Percentiles rank a stretch among this genome's conserved stretches.
Evolutionary conservation across 1,140 invertebrate genomes (phyloP).

Genomic region (Gryllus bimaculatus): DNA sequence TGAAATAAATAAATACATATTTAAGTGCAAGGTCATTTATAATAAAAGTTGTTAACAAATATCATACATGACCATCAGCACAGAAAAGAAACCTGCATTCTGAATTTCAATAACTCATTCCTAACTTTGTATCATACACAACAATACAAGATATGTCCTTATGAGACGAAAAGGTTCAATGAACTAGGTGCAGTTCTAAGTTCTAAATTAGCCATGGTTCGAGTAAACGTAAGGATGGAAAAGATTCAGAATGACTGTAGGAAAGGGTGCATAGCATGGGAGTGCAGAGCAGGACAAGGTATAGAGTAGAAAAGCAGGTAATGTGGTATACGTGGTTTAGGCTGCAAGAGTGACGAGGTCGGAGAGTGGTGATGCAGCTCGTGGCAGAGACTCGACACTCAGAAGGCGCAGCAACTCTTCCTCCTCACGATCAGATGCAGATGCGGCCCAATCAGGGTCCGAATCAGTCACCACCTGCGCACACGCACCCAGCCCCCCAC

Average conservation of each 20-base stretch:
- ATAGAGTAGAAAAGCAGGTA: background rate
- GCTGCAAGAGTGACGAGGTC: slow-evolving; percentile 25
- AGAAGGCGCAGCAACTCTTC: slow-evolving; percentile 65
- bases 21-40: too few species aligned
- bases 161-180: too few species aligned
- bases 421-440: slow-evolving; percentile 52
- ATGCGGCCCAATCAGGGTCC: slow-evolving; percentile 56
- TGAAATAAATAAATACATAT: too few species aligned
- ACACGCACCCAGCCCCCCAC: background rate
- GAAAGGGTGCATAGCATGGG: background rate
- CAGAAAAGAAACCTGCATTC: too few species aligned
- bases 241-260: background rate
- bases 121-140: too few species aligned
- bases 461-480: slow-evolving; percentile 51
- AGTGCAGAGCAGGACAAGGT: background rate
- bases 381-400: slow-evolving; percentile 32
- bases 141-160: too few species aligned
- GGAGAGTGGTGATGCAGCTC: slow-evolving; percentile 25
- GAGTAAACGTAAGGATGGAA: background rate
- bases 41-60: too few species aligned
- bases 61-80: too few species aligned
- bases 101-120: too few species aligned
- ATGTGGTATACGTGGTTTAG: background rate
- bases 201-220: too few species aligned
- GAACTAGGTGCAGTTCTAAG: too few species aligned